These are phyloP conservation scores for Mormyrus proboscirostris DNA, from an alignment of 2,797 vertebrate species.

Conservation along the genomic window DNA sequence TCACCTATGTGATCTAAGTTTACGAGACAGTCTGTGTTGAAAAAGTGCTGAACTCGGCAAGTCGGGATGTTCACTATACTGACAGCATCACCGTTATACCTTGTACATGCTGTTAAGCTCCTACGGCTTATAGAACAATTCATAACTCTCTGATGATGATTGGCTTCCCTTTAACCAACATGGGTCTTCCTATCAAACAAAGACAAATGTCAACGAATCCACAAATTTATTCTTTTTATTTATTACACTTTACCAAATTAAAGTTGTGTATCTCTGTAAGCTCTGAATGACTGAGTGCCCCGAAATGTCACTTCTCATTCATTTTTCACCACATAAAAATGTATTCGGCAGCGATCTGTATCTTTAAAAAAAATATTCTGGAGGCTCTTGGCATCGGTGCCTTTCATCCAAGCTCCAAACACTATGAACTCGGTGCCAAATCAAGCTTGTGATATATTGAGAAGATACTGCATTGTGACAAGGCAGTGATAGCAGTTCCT, in stretches of 20 bases:
- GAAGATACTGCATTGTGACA: slow-evolving; percentile 46
- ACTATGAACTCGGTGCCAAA: slow-evolving; percentile 47
- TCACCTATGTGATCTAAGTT: neutral
- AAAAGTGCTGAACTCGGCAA: neutral
- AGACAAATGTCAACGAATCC: slow-evolving; percentile 30
- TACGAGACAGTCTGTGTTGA: neutral
- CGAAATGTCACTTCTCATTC: slow-evolving; percentile 55
- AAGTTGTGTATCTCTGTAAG: slow-evolving; percentile 47
- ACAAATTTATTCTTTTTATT: slow-evolving; percentile 46
- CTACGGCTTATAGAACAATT: neutral
- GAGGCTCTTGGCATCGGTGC: slow-evolving; percentile 42
- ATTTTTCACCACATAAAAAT: slow-evolving; percentile 58
- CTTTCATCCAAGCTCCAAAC: slow-evolving; percentile 38
- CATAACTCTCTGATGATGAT: neutral
- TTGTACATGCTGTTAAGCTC: neutral
- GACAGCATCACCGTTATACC: neutral
- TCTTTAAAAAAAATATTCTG: slow-evolving; percentile 37
- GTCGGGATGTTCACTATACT: neutral
- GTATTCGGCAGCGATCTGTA: slow-evolving; percentile 38
- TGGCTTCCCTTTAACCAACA: neutral
- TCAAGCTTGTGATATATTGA: slow-evolving; percentile 50
- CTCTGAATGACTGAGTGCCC: slow-evolving; percentile 50
- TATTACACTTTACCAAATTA: slow-evolving; percentile 39
- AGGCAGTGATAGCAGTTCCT: slow-evolving; percentile 39
- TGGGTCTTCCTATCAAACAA: neutral